Evolutionary conservation across 2,888 invertebrate genomes (phyloP).

Genomic region (Leucophenga montana): DNA sequence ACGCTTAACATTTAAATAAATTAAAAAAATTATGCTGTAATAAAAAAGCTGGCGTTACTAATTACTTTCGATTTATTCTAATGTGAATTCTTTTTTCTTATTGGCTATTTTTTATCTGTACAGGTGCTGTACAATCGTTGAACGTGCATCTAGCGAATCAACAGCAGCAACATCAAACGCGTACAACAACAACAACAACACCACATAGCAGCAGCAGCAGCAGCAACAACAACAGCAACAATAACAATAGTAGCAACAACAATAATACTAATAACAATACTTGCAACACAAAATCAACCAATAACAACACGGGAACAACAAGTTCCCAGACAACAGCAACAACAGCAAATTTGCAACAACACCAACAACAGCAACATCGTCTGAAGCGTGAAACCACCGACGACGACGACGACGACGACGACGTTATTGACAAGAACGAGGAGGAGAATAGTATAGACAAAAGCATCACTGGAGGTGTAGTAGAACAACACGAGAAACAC

Average conservation of each 20-base stretch:
- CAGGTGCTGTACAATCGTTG: constrained; percentile 56
- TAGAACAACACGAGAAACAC: constrained; percentile 30
- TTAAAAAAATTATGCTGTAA: constrained; percentile 39
- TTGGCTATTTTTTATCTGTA: constrained; percentile 37
- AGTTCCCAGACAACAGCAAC: constrained; percentile 26
- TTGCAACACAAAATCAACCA: constrained; percentile 41
- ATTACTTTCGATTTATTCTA: constrained; percentile 23
- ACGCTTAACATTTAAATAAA: constrained; percentile 56
- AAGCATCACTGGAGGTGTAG: constrained; percentile 14
- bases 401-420: constrained; percentile 24
- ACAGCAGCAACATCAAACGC: constrained; percentile 31
- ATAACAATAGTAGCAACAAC: constrained; percentile 31
- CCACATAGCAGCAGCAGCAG: constrained; percentile 32
- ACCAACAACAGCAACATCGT: constrained; percentile 35
- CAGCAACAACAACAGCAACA: constrained; percentile 36
- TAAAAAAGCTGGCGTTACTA: constrained; percentile 18
- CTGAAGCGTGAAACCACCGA: constrained; percentile 30
- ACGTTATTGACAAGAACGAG: constrained; percentile 20
- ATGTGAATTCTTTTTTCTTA: constrained; percentile 10
- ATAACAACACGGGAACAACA: constrained; percentile 46
- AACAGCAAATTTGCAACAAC: constrained; percentile 32
- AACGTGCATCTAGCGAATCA: constrained; percentile 42
- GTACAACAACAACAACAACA: constrained; percentile 32
- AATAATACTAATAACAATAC: constrained; percentile 22
- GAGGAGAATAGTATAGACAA: constrained; percentile 11